These are phyloP conservation scores for Aleadryas rufinucha DNA, from an alignment of 2,113 vertebrate species.

Conservation along the genomic window DNA sequence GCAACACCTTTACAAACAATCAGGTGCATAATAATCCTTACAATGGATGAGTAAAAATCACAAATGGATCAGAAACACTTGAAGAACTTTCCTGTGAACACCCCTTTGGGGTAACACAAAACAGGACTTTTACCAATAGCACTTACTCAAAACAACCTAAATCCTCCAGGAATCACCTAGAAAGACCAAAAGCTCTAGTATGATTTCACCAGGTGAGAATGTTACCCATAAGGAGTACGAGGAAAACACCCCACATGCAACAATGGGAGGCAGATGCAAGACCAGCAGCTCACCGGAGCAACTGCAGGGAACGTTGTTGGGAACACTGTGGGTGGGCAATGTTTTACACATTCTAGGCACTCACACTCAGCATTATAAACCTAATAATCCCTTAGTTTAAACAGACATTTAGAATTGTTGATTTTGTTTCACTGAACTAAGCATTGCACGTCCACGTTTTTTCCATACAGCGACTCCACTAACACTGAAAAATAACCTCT, in stretches of 20 bases:
- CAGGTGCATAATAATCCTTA: not conserved
- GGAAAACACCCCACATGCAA: not conserved
- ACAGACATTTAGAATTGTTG: not conserved
- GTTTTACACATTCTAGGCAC: not conserved
- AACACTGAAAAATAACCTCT: not conserved
- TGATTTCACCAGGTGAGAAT: not conserved
- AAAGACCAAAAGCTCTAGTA: not conserved
- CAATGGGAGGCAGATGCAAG: not conserved
- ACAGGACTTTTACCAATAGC: not conserved
- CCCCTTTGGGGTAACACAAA: not conserved
- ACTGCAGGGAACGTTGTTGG: not conserved
- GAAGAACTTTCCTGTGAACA: not conserved
- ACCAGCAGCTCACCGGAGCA: not conserved
- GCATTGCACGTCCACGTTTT: not conserved
- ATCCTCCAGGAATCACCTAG: not conserved
- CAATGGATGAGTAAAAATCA: not conserved
- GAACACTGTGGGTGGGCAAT: constrained; percentile 28
- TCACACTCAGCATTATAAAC: not conserved
- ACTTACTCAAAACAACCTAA: not conserved
- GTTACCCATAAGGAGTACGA: not conserved
- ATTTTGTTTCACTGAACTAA: not conserved
- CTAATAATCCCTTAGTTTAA: constrained; percentile 27
- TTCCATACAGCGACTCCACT: not conserved
- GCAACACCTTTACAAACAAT: not conserved
- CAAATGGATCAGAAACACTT: not conserved